Percentiles rank a stretch among this genome's conserved stretches.
These are phyloP conservation scores for Drosophila nigrodunni DNA, from an alignment of 1,140 invertebrate species.

Conservation along the genomic window DNA sequence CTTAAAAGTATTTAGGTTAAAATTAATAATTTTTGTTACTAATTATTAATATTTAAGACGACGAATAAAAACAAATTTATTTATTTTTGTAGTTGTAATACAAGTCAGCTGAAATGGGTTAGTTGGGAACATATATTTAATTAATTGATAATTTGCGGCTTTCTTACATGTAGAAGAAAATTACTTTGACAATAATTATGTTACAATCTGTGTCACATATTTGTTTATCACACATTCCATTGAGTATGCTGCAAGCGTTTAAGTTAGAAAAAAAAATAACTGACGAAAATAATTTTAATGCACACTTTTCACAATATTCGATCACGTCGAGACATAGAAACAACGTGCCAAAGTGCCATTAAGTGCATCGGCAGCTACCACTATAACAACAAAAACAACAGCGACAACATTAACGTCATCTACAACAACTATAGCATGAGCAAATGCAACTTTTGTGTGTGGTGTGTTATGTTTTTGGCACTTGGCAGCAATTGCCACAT, in stretches of 20 bases:
- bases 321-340: constrained; percentile 61
- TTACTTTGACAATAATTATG: background rate
- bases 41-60: too few relatives aligned
- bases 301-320: constrained; percentile 75
- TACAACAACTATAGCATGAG: constrained; percentile 29
- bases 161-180: background rate
- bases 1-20: too few relatives aligned
- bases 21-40: too few relatives aligned
- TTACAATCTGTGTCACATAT: constrained; percentile 3
- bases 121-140: too few relatives aligned
- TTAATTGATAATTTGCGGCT: too few relatives aligned
- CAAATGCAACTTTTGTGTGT: constrained; percentile 31
- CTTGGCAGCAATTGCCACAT: constrained; percentile 77
- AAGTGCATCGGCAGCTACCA: constrained; percentile 65
- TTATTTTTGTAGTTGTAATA: too few relatives aligned
- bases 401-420: constrained; percentile 25
- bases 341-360: constrained; percentile 67
- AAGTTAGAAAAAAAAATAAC: constrained; percentile 17
- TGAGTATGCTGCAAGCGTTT: constrained; percentile 62
- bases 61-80: too few relatives aligned
- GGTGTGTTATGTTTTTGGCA: constrained; percentile 80
- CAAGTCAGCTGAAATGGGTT: too few relatives aligned
- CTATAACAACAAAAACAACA: constrained; percentile 18
- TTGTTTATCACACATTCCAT: constrained; percentile 47
- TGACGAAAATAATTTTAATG: constrained; percentile 65